These are phyloP conservation scores for Oreocharis arfaki DNA, from an alignment of 2,113 vertebrate species.

Conservation along the genomic window DNA sequence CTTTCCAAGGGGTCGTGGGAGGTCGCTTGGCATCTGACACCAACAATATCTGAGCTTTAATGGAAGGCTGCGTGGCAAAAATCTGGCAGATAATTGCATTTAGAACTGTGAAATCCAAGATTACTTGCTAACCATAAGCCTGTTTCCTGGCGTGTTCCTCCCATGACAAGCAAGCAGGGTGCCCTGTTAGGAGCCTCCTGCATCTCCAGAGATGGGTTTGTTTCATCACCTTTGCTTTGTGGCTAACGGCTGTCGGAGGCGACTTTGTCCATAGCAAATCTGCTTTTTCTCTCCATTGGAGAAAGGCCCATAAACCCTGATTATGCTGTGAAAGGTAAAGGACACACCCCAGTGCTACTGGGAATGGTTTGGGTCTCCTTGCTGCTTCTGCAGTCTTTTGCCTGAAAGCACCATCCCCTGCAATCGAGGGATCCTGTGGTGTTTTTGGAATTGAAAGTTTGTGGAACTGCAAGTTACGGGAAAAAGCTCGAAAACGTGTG, in stretches of 20 bases:
- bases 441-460: not conserved
- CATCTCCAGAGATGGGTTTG: not conserved
- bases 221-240: not conserved
- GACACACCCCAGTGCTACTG: not conserved
- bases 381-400: not conserved
- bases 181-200: not conserved
- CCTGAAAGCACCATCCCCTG: not conserved
- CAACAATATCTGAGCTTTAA: not conserved
- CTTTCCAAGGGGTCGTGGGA: not conserved
- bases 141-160: not conserved
- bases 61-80: not conserved
- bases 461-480: not conserved
- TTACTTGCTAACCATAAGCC: not conserved
- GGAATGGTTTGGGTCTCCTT: not conserved
- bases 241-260: fast-evolving
- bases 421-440: not conserved
- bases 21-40: not conserved
- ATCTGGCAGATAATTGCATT: conserved; percentile 7
- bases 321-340: not conserved
- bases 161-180: not conserved
- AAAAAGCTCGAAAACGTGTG: not conserved
- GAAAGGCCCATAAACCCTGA: not conserved
- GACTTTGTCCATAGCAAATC: not conserved
- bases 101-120: conserved; percentile 35
- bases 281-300: not conserved